These are phyloP conservation scores for Calephelis nemesis DNA, from an alignment of 1,140 invertebrate genomes.

Conservation along the genomic window DNA sequence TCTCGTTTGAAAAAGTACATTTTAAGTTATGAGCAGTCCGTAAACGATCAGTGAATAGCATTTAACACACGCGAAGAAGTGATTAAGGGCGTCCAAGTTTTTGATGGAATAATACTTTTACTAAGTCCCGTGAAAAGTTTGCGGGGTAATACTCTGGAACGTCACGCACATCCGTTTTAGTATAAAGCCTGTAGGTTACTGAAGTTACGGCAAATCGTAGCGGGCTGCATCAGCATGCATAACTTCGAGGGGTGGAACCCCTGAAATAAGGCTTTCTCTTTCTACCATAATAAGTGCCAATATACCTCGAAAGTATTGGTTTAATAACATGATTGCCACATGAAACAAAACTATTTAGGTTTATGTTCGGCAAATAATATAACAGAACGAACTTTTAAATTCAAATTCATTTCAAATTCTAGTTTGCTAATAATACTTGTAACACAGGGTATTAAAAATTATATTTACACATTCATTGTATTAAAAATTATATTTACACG, in stretches of 20 bases:
- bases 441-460: no score
- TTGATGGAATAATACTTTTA: conserved; percentile 44
- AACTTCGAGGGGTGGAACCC: conserved; percentile 50
- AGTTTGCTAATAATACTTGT: no score
- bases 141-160: conserved; percentile 18
- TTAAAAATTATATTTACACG: no score
- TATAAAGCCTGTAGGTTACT: conserved; percentile 49
- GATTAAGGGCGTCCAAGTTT: conserved; percentile 58
- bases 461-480: no score
- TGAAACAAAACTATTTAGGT: no score
- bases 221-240: conserved; percentile 38
- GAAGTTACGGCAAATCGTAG: conserved; percentile 38
- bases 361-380: no score
- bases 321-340: background rate
- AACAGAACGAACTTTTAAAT: no score
- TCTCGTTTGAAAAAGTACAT: conserved; percentile 30
- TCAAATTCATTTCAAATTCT: no score
- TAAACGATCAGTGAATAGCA: conserved; percentile 59
- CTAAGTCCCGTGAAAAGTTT: conserved; percentile 71
- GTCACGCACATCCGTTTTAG: conserved; percentile 43
- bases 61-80: conserved; percentile 66
- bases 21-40: conserved; percentile 50
- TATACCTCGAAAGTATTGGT: background rate
- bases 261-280: conserved; percentile 53
- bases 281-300: conserved; percentile 31